Conservation (phyloP, 2,888 invertebrate genomes). For the Cheiracanthium punctorium region DNA sequence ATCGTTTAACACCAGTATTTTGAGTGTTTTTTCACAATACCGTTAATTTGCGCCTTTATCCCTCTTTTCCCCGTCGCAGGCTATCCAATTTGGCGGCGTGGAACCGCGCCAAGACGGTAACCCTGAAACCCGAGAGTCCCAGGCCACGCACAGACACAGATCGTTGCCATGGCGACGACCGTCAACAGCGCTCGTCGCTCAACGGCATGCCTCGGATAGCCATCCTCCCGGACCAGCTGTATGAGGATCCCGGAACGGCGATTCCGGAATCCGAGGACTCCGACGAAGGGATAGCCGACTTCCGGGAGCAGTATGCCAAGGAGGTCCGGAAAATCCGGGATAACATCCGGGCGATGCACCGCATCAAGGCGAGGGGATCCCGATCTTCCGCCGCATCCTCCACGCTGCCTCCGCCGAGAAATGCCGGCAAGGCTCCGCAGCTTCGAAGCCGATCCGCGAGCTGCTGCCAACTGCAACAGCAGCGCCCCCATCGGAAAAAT, state of each 20-base stretch:
- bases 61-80: too few species aligned
- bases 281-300: constrained; percentile 16
- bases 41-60: too few species aligned
- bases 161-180: constrained; percentile 61
- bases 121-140: constrained; percentile 14
- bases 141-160: constrained; percentile 31
- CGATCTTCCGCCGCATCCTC: constrained; percentile 45
- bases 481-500: constrained; percentile 54
- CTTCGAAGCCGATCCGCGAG: constrained; percentile 47
- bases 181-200: background rate
- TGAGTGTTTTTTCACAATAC: too few species aligned
- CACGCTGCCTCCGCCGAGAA: constrained; percentile 22
- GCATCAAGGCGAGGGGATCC: constrained; percentile 46
- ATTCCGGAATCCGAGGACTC: background rate
- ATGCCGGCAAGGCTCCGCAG: background rate
- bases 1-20: too few species aligned
- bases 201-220: constrained; percentile 55
- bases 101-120: constrained; percentile 34
- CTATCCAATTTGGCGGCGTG: constrained; percentile 25
- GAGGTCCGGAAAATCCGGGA: constrained; percentile 65
- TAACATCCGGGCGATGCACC: constrained; percentile 59
- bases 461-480: constrained; percentile 50
- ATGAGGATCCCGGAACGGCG: constrained; percentile 34
- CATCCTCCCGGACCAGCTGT: constrained; percentile 60
- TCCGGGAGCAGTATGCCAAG: constrained; percentile 53